Evolutionary conservation across 2,888 invertebrate genomes (phyloP).

Genomic region (Osmoderma eremita): DNA sequence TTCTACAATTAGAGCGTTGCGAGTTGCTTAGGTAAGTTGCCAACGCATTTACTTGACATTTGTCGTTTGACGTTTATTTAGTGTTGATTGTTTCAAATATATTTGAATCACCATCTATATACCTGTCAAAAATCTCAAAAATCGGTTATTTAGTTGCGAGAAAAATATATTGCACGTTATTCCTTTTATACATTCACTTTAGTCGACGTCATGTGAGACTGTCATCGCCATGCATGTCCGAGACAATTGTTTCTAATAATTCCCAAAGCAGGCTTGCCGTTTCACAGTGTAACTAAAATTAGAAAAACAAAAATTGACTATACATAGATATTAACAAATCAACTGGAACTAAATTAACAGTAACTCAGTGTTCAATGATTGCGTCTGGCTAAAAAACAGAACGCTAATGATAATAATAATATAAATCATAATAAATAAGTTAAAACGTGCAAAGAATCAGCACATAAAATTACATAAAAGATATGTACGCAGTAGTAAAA

Average conservation of each 20-base stretch:
- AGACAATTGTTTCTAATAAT: background rate
- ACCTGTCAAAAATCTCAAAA: no score
- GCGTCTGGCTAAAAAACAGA: conserved; percentile 41
- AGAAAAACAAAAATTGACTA: conserved; percentile 24
- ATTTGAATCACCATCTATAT: no score
- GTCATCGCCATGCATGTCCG: conserved; percentile 9
- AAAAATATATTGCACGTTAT: no score
- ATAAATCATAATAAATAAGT: conserved; percentile 1
- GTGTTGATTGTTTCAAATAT: no score
- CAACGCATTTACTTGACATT: no score
- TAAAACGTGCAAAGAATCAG: conserved; percentile 50
- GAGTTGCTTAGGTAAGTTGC: no score
- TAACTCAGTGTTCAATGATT: conserved; percentile 45
- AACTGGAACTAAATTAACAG: conserved; percentile 45
- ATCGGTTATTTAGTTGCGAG: no score
- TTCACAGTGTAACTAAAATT: conserved; percentile 51
- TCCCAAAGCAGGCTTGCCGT: conserved; percentile 4
- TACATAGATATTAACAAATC: conserved; percentile 48
- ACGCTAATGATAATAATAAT: background rate
- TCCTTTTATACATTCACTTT: no score
- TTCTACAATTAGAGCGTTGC: no score
- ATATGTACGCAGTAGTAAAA: conserved; percentile 45
- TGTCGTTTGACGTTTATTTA: no score
- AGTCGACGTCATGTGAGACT: no score
- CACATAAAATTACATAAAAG: conserved; percentile 51